Evolutionary conservation across 1,140 invertebrate genomes (phyloP).

Genomic region (Amphibalanus amphitrite): DNA sequence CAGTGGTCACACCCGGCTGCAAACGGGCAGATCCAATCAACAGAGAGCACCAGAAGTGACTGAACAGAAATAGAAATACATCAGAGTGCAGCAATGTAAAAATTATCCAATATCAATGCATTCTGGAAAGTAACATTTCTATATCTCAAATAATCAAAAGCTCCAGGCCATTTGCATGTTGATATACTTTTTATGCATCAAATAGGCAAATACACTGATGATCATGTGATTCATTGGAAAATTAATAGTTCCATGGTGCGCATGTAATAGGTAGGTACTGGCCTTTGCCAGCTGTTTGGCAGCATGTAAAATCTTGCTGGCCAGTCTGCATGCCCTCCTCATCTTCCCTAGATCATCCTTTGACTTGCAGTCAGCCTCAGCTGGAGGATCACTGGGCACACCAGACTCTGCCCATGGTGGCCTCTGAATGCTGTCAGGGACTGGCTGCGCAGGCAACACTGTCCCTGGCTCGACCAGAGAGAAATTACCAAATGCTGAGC

Average conservation of each 20-base stretch:
- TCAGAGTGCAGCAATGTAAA: no score
- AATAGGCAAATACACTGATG: slow-evolving; percentile 4
- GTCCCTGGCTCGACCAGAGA: slow-evolving; percentile 40
- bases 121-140: slow-evolving; percentile 2
- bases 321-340: slow-evolving; percentile 53
- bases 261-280: no score
- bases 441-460: slow-evolving; percentile 37
- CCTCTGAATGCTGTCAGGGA: slow-evolving; percentile 47
- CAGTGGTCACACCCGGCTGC: slow-evolving; percentile 68
- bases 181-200: slow-evolving; percentile 6
- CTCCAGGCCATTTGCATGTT: neutral
- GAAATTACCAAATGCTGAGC: slow-evolving; percentile 42
- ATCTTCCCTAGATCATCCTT: slow-evolving; percentile 47
- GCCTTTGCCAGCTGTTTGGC: slow-evolving; percentile 42
- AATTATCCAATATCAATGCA: no score
- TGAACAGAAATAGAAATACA: no score
- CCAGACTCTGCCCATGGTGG: slow-evolving; percentile 43
- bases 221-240: neutral
- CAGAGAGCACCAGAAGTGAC: no score
- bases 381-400: slow-evolving; percentile 24
- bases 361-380: slow-evolving; percentile 52
- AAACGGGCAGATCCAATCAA: slow-evolving; percentile 10
- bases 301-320: slow-evolving; percentile 44
- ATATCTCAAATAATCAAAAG: slow-evolving; percentile 1
- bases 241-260: no score